Evolutionary conservation across 2,888 invertebrate species (phyloP), one percentile per base, ranked within the genome.

Genomic region (Drosophila mercatorum): DNA sequence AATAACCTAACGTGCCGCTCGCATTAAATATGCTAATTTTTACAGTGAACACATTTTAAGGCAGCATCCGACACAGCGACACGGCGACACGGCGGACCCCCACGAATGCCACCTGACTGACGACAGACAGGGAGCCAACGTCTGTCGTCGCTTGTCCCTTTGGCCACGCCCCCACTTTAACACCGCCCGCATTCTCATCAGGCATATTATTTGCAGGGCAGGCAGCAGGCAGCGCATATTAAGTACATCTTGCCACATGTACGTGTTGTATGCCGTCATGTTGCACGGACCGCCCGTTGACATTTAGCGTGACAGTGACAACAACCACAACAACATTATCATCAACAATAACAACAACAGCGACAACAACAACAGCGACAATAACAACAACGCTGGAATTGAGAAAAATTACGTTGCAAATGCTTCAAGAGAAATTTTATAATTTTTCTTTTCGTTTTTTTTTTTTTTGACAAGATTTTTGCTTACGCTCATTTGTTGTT

Each of bases 11-110:
- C 87, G 90, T 90, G 90, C 88, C 80, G 82, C 78, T 83, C 89
- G 78, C 88, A 88, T 88, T 90, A 90, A 88, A 84, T 88, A 88
- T 88, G 88, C 89, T 90, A 88, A 88, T 88, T 89, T 87, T 87
- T 81, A 88, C 90, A 87, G 87, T 80, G 89, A 84, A 86, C 83
- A 86, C 90, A 88, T 89, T 89, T 86, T 74, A 75, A 73, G 71
- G 68, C 69, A 79, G 74, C 84, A 56, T 71, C 68, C 78, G 66
- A 28, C 28, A 28, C 28, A 22, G 31, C 31, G 31, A 57, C 69
- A 51, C 41, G 12, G 57, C 47, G 22, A 22, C 55, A 28, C n/a
- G 11, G 55, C 59, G 31, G 47, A 49, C 56, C 55, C 55, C 55
- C 40, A 66, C 65, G 31, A 49, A 79, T 75, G 79, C 53, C 81